Evolutionary conservation across 2,113 vertebrate species (phyloP).

Genomic region (Cardinalis cardinalis): DNA sequence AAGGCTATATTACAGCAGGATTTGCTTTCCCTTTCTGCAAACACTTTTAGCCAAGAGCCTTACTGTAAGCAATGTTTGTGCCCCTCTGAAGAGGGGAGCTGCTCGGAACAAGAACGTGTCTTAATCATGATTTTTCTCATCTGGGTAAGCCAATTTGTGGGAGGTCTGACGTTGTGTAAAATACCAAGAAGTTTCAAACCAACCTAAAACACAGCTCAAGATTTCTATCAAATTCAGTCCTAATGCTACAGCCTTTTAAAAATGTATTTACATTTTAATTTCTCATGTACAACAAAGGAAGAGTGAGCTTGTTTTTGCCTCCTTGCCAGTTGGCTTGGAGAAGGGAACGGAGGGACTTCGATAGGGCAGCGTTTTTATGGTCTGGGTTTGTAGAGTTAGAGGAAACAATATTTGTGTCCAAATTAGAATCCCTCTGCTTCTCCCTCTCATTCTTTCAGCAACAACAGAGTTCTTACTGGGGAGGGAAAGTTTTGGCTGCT

Average conservation of each 20-base stretch:
- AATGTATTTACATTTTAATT: background rate
- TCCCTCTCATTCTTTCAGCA: background rate
- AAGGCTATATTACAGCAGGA: background rate
- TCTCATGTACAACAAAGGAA: background rate
- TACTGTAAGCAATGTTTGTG: constrained; percentile 6
- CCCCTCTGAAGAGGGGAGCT: background rate
- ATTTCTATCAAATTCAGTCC: background rate
- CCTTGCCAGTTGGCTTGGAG: background rate
- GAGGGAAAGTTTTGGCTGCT: background rate
- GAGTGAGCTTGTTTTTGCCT: background rate
- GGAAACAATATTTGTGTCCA: background rate
- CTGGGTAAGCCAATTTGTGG: background rate
- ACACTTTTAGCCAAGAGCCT: background rate
- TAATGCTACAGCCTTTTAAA: background rate
- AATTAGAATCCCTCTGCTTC: background rate
- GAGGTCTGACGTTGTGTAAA: background rate
- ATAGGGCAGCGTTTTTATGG: accelerated
- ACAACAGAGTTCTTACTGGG: background rate
- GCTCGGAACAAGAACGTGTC: background rate
- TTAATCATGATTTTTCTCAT: constrained; percentile 29
- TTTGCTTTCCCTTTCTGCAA: constrained; percentile 7
- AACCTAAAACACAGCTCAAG: background rate
- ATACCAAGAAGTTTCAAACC: background rate
- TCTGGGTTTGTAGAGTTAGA: background rate
- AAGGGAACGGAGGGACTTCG: accelerated